Conservation (phyloP, 1,140 invertebrate genomes). For the Drosophila pectinifera region DNA sequence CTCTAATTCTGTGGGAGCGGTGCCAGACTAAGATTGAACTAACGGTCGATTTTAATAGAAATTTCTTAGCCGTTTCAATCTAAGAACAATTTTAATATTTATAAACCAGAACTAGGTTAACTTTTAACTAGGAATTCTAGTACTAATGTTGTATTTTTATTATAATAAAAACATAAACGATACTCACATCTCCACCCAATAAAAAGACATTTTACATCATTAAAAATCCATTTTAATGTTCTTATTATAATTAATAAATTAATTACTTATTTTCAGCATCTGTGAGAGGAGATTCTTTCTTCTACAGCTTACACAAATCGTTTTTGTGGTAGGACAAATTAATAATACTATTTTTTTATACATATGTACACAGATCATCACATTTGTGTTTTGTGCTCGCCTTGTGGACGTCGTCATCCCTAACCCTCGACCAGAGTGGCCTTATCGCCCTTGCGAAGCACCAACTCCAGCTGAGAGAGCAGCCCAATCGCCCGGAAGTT, state of each 20-base stretch:
- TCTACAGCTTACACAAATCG: conserved; percentile 20
- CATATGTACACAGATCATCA: conserved; percentile 76
- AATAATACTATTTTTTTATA: conserved; percentile 70
- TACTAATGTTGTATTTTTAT: no score
- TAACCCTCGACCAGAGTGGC: conserved; percentile 65
- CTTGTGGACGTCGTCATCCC: background rate
- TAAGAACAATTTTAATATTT: background rate
- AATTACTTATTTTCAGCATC: conserved; percentile 62
- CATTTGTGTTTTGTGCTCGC: conserved; percentile 64
- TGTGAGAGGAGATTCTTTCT: conserved; percentile 38
- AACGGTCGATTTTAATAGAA: no score
- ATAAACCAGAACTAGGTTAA: no score
- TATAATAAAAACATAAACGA: no score
- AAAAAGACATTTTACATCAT: background rate
- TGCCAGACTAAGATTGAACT: background rate
- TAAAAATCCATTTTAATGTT: conserved; percentile 20
- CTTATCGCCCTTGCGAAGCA: conserved; percentile 76
- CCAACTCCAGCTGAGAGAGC: conserved; percentile 73
- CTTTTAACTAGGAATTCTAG: background rate
- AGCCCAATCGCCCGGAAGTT: conserved; percentile 81
- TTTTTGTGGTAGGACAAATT: conserved; percentile 39
- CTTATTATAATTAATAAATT: conserved; percentile 63
- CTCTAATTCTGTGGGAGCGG: background rate
- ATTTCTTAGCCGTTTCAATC: no score
- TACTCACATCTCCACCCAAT: no score